These are phyloP conservation scores for Otolemur garnettii DNA, from an alignment of 2,113 vertebrate genomes.

Conservation along the genomic window DNA sequence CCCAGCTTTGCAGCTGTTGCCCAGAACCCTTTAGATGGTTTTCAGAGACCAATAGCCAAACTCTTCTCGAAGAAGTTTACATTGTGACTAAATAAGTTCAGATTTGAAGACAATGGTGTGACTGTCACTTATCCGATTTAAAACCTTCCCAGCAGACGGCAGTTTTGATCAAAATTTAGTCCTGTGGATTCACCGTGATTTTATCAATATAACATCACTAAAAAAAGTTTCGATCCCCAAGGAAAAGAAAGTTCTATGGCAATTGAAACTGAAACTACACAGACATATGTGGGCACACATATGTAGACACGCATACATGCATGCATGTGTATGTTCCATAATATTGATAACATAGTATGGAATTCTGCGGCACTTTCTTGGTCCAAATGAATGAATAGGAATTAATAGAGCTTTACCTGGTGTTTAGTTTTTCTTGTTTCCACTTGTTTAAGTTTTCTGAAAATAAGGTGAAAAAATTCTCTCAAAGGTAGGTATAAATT, in stretches of 20 bases:
- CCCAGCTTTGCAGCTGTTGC: conserved; percentile 76
- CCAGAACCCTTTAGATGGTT: conserved; percentile 73
- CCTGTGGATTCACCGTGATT: conserved; percentile 77
- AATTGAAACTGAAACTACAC: not conserved
- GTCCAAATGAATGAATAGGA: conserved; percentile 78
- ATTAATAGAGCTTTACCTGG: conserved; percentile 75
- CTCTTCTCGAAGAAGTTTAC: conserved; percentile 80
- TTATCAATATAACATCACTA: conserved; percentile 73
- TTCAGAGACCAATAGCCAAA: conserved; percentile 81
- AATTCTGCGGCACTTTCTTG: conserved; percentile 69
- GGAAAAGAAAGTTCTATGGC: conserved; percentile 75
- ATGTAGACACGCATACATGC: too few relatives aligned
- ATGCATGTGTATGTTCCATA: too few relatives aligned
- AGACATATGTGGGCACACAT: too few relatives aligned
- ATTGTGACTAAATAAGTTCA: conserved; percentile 81
- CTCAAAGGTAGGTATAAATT: conserved; percentile 78
- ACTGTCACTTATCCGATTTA: conserved; percentile 82
- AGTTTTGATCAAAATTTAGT: conserved; percentile 85
- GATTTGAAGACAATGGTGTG: conserved; percentile 78
- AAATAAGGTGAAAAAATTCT: conserved; percentile 81
- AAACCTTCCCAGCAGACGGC: conserved; percentile 79
- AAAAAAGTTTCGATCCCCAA: conserved; percentile 74
- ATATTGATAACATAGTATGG: conserved; percentile 59
- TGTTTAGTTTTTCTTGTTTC: conserved; percentile 78
- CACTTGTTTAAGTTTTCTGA: conserved; percentile 84